A percentile compares a stretch with the other conserved stretches of the same genome.
Conservation (phyloP, 2,113 vertebrate species). For the Trichechus manatus region DNA sequence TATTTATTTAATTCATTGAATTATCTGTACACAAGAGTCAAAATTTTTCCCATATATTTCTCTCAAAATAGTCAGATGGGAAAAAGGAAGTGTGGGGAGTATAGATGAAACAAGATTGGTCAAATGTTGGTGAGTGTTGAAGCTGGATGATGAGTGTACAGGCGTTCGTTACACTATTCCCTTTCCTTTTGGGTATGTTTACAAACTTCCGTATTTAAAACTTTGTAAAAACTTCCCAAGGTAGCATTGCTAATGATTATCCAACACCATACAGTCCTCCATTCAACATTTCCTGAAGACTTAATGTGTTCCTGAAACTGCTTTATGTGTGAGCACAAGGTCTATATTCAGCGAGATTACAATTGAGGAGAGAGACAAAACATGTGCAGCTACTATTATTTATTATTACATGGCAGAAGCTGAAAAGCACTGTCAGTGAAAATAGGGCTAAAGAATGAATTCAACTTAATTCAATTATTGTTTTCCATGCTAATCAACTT, state of each 20-base stretch:
- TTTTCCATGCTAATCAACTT: neutral
- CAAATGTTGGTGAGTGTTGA: neutral
- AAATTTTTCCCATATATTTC: neutral
- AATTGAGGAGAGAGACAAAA: neutral
- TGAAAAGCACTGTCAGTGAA: neutral
- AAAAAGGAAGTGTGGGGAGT: neutral
- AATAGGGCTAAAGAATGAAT: neutral
- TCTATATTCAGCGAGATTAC: neutral
- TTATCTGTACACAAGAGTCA: neutral
- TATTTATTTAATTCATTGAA: constrained; percentile 47
- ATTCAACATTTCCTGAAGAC: neutral
- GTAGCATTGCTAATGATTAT: neutral
- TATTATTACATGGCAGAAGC: neutral
- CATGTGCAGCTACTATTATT: too few species aligned
- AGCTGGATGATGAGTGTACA: neutral
- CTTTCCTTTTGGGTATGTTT: neutral
- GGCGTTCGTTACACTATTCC: neutral
- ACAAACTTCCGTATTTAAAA: neutral
- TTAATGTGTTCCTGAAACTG: neutral
- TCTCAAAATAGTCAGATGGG: neutral
- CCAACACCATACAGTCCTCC: neutral
- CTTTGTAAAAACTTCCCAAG: neutral
- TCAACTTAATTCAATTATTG: neutral
- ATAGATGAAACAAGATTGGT: neutral
- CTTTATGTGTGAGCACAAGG: neutral